Base-by-base conservation (phyloP, 1,140 invertebrate genomes). In the Drosophila fuyamai region DNA sequence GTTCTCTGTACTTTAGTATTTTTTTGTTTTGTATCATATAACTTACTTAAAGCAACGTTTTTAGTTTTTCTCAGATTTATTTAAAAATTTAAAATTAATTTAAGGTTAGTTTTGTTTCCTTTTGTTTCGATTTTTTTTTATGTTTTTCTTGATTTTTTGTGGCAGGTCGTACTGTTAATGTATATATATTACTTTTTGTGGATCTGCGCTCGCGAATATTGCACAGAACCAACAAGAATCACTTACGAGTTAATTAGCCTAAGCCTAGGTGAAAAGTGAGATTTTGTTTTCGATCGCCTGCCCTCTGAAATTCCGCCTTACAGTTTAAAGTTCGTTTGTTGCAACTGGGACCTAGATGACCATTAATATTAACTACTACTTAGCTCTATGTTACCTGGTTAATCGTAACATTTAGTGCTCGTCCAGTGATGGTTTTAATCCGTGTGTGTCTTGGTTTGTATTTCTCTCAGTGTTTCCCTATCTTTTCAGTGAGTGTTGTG, bases 401-500 rank as follows among this genome's bases (percentile, higher is more conserved):
- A 78, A 72, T 88, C 76, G 76, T 89, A 83, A 89, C 83, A 88
- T 88, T 89, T 78, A 89, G 84, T 88, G 84, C 85, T 74, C 56
- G 62, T 79, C 66, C 68, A 71, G 53, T 72, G 68, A 68, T 68
- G 65, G 29, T 67, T 29, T 16, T n/a, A 51, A 40, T 62, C 36
- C 63, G 48, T 72, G 56, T 67, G 63, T 73, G 6, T 32, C 35
- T 44, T 43, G 57, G 65, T 41, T 71, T 35, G 38, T 67, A 57
- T 72, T 46, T 72, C 47, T 72, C 41, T 63, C 27, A 58, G 57
- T 74, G 43, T 63, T 56, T 32, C 58, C 23, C 23, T 23, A 23
- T 23, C 23, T 23, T 23, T 23, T 23, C 23, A 23, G 23, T 23
- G 23, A 36, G 55, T 72, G 40, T 77, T 43, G 55, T 75, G 58